Base-by-base conservation (phyloP, 2,888 invertebrate genomes). In the Campoletis raptor region DNA sequence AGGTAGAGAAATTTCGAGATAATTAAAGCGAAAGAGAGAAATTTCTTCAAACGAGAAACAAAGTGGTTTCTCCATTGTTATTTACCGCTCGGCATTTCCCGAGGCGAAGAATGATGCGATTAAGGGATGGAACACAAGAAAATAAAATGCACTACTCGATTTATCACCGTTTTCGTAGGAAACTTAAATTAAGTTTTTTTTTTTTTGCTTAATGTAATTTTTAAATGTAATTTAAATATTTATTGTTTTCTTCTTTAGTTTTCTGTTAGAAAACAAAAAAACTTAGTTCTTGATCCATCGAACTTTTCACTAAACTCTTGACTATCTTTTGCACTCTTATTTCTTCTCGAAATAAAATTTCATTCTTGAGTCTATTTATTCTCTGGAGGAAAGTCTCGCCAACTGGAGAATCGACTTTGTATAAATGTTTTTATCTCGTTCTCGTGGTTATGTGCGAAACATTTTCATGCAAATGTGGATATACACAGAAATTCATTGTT, bases 371-470 rank as follows among this genome's bases (percentile, higher is more conserved):
- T 81, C n/a, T 77, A 72, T 64, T 48, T 15, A 12, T 37, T 30
- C 37, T 66, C 37, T 70, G 61, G 40, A 36, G 74, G 24, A 72
- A 64, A 48, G 67, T 18, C 74, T 69, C 72, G 37, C 52, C 36
- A 15, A 66, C 69, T n/a, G 61, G 72, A 81, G 70, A 52, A 77
- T 76, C 64, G 76, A 81, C 76, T 37, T 52, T 54, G 70, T n/a
- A n/a, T 67, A 76, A 81, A 76, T 48, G 30, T 85, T 85, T 81
- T 70, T 42, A 70, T 66, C 76, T 66, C 70, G 24, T 45, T 42
- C 83, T 78, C 70, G 18, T 66, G 42, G 21, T 54, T 66, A 40
- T 24, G 24, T 24, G 9, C 9, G 10, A n/a, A 21, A 42, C 10
- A 10, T 24, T 6, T 69, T 36, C 40, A 21, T 5, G 69, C 30